These are phyloP conservation scores for Drosophila macrospina DNA, from an alignment of 2,888 invertebrate species.

Conservation along the genomic window DNA sequence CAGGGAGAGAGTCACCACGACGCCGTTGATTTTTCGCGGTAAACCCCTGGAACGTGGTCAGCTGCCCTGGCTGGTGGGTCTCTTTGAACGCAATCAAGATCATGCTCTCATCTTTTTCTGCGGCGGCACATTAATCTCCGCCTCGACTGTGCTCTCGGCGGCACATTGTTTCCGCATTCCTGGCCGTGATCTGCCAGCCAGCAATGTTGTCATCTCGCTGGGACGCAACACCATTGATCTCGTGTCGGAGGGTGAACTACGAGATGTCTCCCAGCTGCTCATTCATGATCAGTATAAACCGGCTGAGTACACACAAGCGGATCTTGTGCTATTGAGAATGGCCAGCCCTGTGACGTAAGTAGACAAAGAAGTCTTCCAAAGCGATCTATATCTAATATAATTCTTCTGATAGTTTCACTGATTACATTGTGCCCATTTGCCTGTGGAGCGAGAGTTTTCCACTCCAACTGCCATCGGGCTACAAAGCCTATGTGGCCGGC, in stretches of 20 bases:
- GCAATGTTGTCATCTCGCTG: constrained; percentile 80
- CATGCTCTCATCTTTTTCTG: constrained; percentile 83
- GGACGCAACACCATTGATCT: constrained; percentile 84
- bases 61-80: constrained; percentile 89
- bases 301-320: constrained; percentile 83
- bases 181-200: constrained; percentile 54
- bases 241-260: constrained; percentile 51
- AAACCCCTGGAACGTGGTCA: constrained; percentile 85
- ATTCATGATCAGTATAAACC: constrained; percentile 85
- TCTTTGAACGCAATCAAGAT: constrained; percentile 85
- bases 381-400: no score
- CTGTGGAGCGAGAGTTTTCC: constrained; percentile 79
- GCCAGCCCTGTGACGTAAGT: constrained; percentile 73
- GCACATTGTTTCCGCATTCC: constrained; percentile 85
- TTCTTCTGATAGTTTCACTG: constrained; percentile 56
- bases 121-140: constrained; percentile 80
- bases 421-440: constrained; percentile 80
- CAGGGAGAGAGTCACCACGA: constrained; percentile 44
- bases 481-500: constrained; percentile 86
- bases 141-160: constrained; percentile 80
- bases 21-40: constrained; percentile 71
- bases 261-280: constrained; percentile 70
- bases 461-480: constrained; percentile 81
- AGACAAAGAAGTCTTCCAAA: neutral
- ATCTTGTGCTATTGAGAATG: constrained; percentile 86